phyloP scores from a whole-genome alignment of 1,140 invertebrate species.

The Platyura marginata region DNA sequence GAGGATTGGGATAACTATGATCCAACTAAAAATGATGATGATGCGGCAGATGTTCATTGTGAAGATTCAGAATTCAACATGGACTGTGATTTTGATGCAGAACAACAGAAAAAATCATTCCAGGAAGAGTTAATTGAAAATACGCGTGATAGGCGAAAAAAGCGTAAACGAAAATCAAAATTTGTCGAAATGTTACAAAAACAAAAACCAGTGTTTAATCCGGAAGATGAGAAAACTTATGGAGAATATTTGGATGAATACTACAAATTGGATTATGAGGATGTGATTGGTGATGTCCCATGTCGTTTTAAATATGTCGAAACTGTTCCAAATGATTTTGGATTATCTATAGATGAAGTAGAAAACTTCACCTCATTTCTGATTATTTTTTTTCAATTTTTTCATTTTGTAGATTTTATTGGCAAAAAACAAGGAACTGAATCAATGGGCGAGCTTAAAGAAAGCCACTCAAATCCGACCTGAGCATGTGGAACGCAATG shows the following conservation, averaged over 20 bases:
- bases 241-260: conserved; percentile 86
- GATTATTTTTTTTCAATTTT: conserved; percentile 1
- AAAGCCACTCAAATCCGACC: conserved; percentile 66
- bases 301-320: conserved; percentile 88
- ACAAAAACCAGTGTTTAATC: conserved; percentile 69
- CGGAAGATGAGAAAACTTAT: conserved; percentile 53
- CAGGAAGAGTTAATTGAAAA: conserved; percentile 37
- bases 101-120: conserved; percentile 25
- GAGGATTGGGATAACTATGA: conserved; percentile 60
- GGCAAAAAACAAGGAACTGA: conserved; percentile 83
- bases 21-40: conserved; percentile 16
- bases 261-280: conserved; percentile 87
- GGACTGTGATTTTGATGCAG: conserved; percentile 70
- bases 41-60: conserved; percentile 32
- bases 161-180: conserved; percentile 40
- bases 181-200: conserved; percentile 49
- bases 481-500: conserved; percentile 60
- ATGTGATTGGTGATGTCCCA: conserved; percentile 76
- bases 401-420: conserved; percentile 52
- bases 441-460: conserved; percentile 86
- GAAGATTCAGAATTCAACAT: conserved; percentile 74
- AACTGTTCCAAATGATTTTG: conserved; percentile 79
- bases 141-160: conserved; percentile 35
- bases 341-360: conserved; percentile 78
- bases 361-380: not conserved